These are phyloP conservation scores for Spinus pinus DNA, from an alignment of 2,797 vertebrate genomes.

Conservation along the genomic window DNA sequence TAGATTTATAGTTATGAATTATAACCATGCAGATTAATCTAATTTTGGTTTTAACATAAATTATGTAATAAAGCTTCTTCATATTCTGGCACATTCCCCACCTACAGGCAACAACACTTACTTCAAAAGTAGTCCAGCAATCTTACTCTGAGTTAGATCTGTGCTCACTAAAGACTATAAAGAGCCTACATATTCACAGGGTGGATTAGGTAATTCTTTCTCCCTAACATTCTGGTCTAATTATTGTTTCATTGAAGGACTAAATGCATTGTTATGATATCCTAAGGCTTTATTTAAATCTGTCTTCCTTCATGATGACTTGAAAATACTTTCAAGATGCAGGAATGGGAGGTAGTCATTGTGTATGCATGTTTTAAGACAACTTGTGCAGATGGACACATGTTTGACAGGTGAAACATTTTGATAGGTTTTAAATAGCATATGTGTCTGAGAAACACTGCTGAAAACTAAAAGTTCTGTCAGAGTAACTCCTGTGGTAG, in stretches of 20 bases:
- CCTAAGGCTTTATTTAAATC: background rate
- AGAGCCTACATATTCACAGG: background rate
- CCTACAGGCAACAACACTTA: background rate
- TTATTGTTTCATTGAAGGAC: background rate
- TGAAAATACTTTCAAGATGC: background rate
- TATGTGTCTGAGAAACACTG: background rate
- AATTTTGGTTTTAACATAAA: background rate
- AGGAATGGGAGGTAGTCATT: background rate
- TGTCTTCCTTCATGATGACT: background rate
- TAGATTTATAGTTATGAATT: background rate
- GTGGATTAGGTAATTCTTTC: background rate
- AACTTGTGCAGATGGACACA: background rate
- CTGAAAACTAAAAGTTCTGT: background rate
- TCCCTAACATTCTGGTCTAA: background rate
- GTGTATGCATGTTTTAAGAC: background rate
- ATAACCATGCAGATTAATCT: background rate
- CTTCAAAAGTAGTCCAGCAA: background rate
- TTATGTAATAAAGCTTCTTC: background rate
- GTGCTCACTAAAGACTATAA: background rate
- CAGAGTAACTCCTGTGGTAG: background rate
- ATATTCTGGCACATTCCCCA: slow-evolving; percentile 27
- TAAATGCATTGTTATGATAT: background rate
- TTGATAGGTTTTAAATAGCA: background rate
- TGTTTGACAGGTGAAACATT: background rate
- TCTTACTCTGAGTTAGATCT: background rate